Percentiles rank a stretch among this genome's conserved stretches.
Evolutionary conservation across 2,113 vertebrate species (phyloP).

Genomic region (Oreochromis spilurus): DNA sequence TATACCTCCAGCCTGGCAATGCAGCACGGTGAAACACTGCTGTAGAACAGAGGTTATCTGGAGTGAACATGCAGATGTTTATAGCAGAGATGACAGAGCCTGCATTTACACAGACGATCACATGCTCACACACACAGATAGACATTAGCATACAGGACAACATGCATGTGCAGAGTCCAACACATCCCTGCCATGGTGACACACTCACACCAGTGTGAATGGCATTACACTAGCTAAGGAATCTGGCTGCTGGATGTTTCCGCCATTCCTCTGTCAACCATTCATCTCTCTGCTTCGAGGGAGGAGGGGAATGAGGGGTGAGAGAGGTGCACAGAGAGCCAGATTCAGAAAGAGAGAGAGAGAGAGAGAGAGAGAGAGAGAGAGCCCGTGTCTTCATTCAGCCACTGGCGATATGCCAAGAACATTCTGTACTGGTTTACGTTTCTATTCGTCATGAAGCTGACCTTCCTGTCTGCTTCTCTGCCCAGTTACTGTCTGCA

Average conservation of each 20-base stretch:
- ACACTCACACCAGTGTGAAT: constrained; percentile 19
- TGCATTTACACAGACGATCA: not conserved
- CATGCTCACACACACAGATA: not conserved
- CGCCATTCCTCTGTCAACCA: constrained; percentile 54
- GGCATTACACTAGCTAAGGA: constrained; percentile 39
- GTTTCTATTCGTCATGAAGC: constrained; percentile 69
- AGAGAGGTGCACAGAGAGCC: constrained; percentile 8
- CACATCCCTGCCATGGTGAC: not conserved
- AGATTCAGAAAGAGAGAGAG: constrained; percentile 8
- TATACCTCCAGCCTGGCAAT: not conserved
- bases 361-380: not conserved
- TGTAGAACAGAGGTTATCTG: not conserved
- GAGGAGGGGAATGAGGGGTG: not conserved
- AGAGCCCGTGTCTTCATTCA: constrained; percentile 59
- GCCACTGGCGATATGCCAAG: constrained; percentile 65
- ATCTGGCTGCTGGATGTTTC: constrained; percentile 46
- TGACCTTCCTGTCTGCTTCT: constrained; percentile 58
- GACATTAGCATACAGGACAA: not conserved
- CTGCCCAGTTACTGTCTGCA: constrained; percentile 10
- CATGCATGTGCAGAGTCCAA: not conserved
- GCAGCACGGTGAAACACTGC: not conserved
- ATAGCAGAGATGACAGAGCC: not conserved
- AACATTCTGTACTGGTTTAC: constrained; percentile 81
- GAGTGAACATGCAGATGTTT: not conserved
- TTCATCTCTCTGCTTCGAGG: constrained; percentile 27